A percentile compares a stretch with the other conserved stretches of the same genome.
phyloP scores from a whole-genome alignment of 2,113 vertebrate genomes.

The Cettia cetti region DNA sequence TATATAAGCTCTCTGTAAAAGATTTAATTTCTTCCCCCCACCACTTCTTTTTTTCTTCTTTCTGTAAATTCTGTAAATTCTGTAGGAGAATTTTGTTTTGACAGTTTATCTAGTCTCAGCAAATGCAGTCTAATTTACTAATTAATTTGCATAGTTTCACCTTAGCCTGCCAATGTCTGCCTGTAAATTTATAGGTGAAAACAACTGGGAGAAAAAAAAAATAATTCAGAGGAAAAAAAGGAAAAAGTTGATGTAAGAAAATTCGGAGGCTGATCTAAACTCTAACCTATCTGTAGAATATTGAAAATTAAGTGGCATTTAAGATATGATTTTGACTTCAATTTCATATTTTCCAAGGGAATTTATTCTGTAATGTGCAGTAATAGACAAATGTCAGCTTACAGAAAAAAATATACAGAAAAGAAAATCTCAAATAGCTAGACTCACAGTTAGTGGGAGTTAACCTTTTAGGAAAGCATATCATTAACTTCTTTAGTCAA shows the following conservation, averaged over 20 bases:
- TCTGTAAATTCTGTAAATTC: neutral
- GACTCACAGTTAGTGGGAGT: neutral
- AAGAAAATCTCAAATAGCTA: neutral
- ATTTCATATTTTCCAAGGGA: neutral
- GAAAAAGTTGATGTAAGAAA: neutral
- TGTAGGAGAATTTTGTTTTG: neutral
- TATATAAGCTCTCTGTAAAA: neutral
- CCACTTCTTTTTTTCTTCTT: neutral
- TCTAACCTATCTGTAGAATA: neutral
- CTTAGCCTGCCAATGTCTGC: neutral
- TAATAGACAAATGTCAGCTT: neutral
- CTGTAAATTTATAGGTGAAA: neutral
- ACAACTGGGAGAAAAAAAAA: neutral
- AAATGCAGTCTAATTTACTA: neutral
- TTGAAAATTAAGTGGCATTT: neutral
- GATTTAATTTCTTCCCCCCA: rapidly evolving
- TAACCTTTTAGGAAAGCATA: constrained; percentile 26
- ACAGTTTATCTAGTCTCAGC: neutral
- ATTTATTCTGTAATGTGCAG: rapidly evolving
- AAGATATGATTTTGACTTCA: neutral
- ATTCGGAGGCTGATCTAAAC: neutral
- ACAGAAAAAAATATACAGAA: neutral
- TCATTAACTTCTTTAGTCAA: constrained; percentile 23
- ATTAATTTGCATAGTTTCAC: neutral
- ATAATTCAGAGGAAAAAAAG: neutral